Percentiles rank a stretch among this genome's conserved stretches.
Evolutionary conservation across 2,888 invertebrate species (phyloP).

Genomic region (Pocota personata): DNA sequence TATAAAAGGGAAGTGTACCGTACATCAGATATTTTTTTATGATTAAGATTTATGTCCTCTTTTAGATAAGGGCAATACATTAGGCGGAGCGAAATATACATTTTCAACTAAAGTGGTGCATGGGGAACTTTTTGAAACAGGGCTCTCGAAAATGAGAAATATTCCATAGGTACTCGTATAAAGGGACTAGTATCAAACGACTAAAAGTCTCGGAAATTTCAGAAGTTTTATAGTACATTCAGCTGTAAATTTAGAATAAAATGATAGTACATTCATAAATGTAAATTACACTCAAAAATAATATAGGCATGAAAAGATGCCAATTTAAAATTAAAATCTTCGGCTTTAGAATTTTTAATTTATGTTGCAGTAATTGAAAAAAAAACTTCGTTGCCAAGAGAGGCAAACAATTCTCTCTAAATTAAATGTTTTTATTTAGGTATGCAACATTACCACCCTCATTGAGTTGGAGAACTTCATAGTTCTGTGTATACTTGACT

Average conservation of each 20-base stretch:
- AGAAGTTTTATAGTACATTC: too few species aligned
- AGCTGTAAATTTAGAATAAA: too few species aligned
- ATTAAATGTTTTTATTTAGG: constrained; percentile 14
- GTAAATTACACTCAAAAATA: background rate
- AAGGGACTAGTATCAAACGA: background rate
- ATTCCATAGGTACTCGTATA: too few species aligned
- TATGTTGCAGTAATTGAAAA: background rate
- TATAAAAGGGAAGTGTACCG: background rate
- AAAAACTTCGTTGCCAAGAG: background rate
- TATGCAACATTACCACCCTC: constrained; percentile 8
- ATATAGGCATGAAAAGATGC: background rate
- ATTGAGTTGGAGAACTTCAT: background rate
- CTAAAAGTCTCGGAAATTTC: too few species aligned
- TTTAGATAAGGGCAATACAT: background rate
- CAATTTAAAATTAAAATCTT: constrained; percentile 15
- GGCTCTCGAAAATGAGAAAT: background rate
- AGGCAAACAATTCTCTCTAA: background rate
- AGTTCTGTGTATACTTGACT: constrained; percentile 11
- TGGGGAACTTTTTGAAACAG: background rate
- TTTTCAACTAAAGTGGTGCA: background rate
- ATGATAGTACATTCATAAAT: background rate
- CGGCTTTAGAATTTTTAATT: background rate
- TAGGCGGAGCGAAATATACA: background rate
- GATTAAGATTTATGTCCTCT: background rate
- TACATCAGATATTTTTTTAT: background rate